Conservation (phyloP, 2,888 invertebrate species). For the Drosophila kuntzei region DNA sequence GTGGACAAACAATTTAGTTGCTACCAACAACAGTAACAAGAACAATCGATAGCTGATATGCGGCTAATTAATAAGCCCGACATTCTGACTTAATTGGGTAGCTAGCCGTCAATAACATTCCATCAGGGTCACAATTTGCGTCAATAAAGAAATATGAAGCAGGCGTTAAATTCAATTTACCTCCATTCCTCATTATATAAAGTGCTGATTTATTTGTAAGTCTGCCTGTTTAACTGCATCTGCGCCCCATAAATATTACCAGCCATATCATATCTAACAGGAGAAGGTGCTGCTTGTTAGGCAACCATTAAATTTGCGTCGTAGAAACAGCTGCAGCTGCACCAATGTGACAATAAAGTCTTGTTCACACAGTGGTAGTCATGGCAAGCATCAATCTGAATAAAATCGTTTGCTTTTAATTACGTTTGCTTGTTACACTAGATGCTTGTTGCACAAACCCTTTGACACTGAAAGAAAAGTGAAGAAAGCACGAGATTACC, state of each 20-base stretch:
- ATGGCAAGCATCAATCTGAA: slow-evolving; percentile 27
- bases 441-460: background rate
- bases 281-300: background rate
- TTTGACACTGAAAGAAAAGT: background rate
- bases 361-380: background rate
- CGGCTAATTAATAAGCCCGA: slow-evolving; percentile 44
- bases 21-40: background rate
- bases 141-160: slow-evolving; percentile 49
- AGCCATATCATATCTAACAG: background rate
- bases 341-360: slow-evolving; percentile 24
- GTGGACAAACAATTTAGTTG: slow-evolving; percentile 2
- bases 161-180: slow-evolving; percentile 65
- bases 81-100: slow-evolving; percentile 44
- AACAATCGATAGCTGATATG: slow-evolving; percentile 2
- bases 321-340: slow-evolving; percentile 32
- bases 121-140: slow-evolving; percentile 29
- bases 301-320: slow-evolving; percentile 39
- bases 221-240: background rate
- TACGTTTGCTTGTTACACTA: slow-evolving; percentile 1
- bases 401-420: slow-evolving; percentile 5
- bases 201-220: slow-evolving; percentile 50
- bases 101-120: slow-evolving; percentile 40
- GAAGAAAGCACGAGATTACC: background rate
- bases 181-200: slow-evolving; percentile 37
- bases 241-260: slow-evolving; percentile 7